Percentiles rank a stretch among this genome's conserved stretches.
Evolutionary conservation across 2,888 invertebrate genomes (phyloP).

Genomic region (Dioctria rufipes): DNA sequence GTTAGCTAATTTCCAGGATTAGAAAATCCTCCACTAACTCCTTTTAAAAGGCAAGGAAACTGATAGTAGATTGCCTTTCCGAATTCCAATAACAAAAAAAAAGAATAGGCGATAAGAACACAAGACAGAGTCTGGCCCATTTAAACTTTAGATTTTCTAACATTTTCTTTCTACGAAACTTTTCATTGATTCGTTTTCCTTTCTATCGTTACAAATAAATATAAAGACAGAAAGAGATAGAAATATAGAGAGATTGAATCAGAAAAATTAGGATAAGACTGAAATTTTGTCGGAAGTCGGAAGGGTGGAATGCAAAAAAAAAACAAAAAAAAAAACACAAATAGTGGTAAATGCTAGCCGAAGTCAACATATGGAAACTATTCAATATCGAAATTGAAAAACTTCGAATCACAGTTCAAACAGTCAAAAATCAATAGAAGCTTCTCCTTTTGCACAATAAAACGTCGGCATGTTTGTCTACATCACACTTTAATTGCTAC

Average conservation of each 20-base stretch:
- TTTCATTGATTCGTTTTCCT: constrained; percentile 15
- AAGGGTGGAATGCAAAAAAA: neutral
- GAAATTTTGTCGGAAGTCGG: neutral
- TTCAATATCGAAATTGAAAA: constrained; percentile 50
- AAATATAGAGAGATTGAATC: no score
- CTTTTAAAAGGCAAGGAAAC: neutral
- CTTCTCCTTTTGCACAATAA: neutral
- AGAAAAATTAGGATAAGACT: no score
- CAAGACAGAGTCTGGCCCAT: neutral
- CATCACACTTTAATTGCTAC: constrained; percentile 38
- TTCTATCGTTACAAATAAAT: neutral
- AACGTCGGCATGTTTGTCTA: constrained; percentile 16
- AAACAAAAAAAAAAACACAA: no score
- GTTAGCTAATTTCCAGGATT: neutral
- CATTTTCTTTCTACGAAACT: constrained; percentile 13
- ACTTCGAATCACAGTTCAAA: constrained; percentile 47
- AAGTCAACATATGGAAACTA: constrained; percentile 48
- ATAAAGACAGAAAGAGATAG: no score
- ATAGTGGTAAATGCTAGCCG: constrained; percentile 30
- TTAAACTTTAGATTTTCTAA: neutral
- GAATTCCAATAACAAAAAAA: no score
- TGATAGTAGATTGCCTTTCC: neutral
- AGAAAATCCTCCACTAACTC: neutral
- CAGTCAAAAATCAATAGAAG: constrained; percentile 25
- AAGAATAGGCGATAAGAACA: no score